phyloP scores from a whole-genome alignment of 2,888 invertebrate species.

The Argyra leucocephala region DNA sequence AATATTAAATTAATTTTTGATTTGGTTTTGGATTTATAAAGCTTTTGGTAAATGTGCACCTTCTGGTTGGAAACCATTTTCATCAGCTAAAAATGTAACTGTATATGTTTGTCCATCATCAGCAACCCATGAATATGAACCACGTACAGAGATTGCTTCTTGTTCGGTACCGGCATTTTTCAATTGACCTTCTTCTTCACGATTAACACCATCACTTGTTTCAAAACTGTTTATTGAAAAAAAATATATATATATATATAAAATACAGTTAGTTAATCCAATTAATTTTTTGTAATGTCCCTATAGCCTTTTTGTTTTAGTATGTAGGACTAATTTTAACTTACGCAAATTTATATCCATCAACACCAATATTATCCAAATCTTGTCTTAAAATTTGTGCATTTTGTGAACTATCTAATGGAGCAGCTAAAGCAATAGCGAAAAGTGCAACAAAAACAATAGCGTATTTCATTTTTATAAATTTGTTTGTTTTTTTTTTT shows the following conservation, averaged over 20 bases:
- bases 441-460: constrained; percentile 43
- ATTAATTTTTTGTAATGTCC: no score
- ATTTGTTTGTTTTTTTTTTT: not conserved
- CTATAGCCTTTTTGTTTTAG: not conserved
- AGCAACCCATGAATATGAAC: constrained; percentile 42
- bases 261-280: no score
- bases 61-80: constrained; percentile 48
- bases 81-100: constrained; percentile 46
- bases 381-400: constrained; percentile 50
- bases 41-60: constrained; percentile 35
- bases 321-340: constrained; percentile 18
- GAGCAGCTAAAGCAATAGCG: constrained; percentile 37
- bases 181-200: constrained; percentile 41
- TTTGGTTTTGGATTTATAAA: no score
- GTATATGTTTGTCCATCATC: constrained; percentile 46
- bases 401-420: constrained; percentile 44
- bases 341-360: constrained; percentile 52
- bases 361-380: constrained; percentile 45
- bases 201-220: constrained; percentile 44
- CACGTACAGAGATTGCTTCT: constrained; percentile 43
- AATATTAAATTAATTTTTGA: no score
- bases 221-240: constrained; percentile 35
- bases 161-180: constrained; percentile 43
- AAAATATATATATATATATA: no score
- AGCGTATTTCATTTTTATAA: constrained; percentile 30